Percentiles rank a stretch among this genome's conserved stretches.
Conservation (phyloP, 2,797 vertebrate genomes). For the Rhynchonycteris naso region DNA sequence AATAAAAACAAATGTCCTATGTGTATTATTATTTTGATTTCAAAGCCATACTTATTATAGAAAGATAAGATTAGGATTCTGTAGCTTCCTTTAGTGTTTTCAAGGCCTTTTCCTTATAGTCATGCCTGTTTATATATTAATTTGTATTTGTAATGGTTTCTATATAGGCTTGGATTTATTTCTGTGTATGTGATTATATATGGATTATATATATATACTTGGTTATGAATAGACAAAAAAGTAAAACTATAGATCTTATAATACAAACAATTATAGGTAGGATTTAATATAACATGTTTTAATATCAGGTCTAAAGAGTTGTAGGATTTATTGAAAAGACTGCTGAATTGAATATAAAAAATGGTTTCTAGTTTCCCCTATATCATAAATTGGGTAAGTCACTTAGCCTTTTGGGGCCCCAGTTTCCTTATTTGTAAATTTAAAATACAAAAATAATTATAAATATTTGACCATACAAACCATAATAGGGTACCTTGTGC, state of each 20-base stretch:
- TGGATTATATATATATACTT: neutral
- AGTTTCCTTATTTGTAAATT: slow-evolving; percentile 39
- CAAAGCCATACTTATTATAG: neutral
- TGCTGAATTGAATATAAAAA: neutral
- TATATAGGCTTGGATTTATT: neutral
- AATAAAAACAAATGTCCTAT: slow-evolving; percentile 33
- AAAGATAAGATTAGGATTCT: slow-evolving; percentile 31
- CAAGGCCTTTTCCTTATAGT: neutral
- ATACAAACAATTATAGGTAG: neutral
- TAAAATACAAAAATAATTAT: slow-evolving; percentile 42
- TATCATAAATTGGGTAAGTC: neutral
- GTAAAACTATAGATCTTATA: slow-evolving; percentile 9
- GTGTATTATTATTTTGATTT: slow-evolving; percentile 28
- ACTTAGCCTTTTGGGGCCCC: neutral
- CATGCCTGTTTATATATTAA: neutral
- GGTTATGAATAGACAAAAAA: neutral
- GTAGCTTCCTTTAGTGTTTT: neutral
- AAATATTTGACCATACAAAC: neutral
- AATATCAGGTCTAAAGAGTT: slow-evolving; percentile 27
- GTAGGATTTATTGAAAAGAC: neutral
- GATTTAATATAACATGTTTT: slow-evolving; percentile 17
- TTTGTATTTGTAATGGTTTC: slow-evolving; percentile 22
- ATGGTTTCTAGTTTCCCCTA: neutral
- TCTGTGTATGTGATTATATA: slow-evolving; percentile 1
- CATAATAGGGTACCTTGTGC: neutral